These are phyloP conservation scores for Premnoplex brunnescens DNA, from an alignment of 2,797 vertebrate species.

Conservation along the genomic window DNA sequence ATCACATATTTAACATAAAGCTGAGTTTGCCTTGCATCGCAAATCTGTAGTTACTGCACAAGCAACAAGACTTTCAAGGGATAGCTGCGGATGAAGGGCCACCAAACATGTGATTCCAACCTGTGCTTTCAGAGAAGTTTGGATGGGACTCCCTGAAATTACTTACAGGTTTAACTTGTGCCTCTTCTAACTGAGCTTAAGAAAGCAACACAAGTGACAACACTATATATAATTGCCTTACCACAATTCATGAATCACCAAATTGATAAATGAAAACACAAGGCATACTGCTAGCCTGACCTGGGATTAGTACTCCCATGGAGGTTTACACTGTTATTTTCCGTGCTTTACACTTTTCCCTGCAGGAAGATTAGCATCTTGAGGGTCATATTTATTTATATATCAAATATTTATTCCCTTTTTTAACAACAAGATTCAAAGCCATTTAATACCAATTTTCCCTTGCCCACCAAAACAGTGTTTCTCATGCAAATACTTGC, in stretches of 20 bases:
- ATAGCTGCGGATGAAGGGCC: not conserved
- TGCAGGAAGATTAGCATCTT: not conserved
- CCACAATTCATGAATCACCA: not conserved
- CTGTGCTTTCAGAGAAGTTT: not conserved
- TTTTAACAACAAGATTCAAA: not conserved
- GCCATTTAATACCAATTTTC: not conserved
- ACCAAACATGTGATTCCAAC: rapidly evolving
- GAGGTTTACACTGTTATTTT: not conserved
- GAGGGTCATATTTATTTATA: not conserved
- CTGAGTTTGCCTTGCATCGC: not conserved
- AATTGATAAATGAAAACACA: not conserved
- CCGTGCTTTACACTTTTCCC: not conserved
- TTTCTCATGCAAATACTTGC: not conserved
- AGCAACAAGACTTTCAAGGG: not conserved
- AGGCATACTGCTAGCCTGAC: not conserved
- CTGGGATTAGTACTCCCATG: not conserved
- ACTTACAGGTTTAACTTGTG: not conserved
- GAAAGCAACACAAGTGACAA: not conserved
- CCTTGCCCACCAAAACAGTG: not conserved
- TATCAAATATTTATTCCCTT: not conserved
- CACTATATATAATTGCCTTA: not conserved
- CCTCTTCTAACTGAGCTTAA: not conserved
- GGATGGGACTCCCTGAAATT: not conserved
- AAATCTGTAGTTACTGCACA: not conserved
- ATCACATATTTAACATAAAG: not conserved